A percentile compares a stretch with the other conserved stretches of the same genome.
These are phyloP conservation scores for Reticulitermes speratus DNA, from an alignment of 1,140 invertebrate genomes.

Conservation along the genomic window DNA sequence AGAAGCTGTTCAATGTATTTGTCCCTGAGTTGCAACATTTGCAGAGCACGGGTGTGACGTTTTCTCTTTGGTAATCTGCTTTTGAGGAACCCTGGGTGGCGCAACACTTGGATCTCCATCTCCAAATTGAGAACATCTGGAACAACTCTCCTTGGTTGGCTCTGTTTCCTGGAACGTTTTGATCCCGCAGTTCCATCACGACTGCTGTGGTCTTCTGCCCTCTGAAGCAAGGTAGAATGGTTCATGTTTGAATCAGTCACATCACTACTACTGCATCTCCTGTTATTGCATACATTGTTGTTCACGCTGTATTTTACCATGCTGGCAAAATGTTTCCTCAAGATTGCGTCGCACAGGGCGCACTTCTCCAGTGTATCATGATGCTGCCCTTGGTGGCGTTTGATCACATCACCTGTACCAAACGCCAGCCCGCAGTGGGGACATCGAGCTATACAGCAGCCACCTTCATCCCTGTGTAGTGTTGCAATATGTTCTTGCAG, in stretches of 20 bases:
- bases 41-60: background rate
- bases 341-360: background rate
- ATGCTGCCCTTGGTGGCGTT: constrained; percentile 15
- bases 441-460: constrained; percentile 39
- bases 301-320: constrained; percentile 36
- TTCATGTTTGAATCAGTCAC: background rate
- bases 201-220: background rate
- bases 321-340: background rate
- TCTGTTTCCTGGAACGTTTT: constrained; percentile 49
- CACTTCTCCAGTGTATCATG: background rate
- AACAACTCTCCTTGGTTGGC: constrained; percentile 47
- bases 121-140: constrained; percentile 22
- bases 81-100: background rate
- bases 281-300: constrained; percentile 32
- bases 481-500: constrained; percentile 45
- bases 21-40: constrained; percentile 36
- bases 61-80: constrained; percentile 10
- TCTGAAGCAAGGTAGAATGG: constrained; percentile 19
- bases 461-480: constrained; percentile 38
- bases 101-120: background rate
- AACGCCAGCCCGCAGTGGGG: background rate
- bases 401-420: background rate
- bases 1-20: constrained; percentile 44
- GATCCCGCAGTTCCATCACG: constrained; percentile 30
- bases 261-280: constrained; percentile 40